Evolutionary conservation across 2,113 vertebrate genomes (phyloP).

Genomic region (Cebidichthys violaceus): DNA sequence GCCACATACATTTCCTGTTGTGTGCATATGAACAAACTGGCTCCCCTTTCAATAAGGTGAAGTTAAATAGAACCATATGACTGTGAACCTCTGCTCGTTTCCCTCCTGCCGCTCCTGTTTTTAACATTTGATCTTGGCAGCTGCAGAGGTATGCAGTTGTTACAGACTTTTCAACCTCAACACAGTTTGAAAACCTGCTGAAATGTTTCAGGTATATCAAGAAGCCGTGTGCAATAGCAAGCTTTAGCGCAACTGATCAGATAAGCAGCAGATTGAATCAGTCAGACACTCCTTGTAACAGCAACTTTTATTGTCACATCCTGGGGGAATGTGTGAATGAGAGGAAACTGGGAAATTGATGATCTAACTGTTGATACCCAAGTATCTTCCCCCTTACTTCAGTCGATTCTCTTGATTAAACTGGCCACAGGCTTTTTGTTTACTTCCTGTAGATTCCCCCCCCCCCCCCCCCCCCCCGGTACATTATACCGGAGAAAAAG

Average conservation of each 20-base stretch:
- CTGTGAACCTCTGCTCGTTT: background rate
- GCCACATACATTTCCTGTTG: slow-evolving; percentile 19
- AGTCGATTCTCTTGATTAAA: slow-evolving; percentile 28
- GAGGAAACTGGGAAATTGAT: background rate
- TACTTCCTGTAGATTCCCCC: background rate
- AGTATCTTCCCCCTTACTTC: background rate
- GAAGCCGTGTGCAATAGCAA: background rate
- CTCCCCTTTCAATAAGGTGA: background rate
- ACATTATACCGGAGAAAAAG: slow-evolving; percentile 18
- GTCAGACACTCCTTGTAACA: background rate
- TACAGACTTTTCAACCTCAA: slow-evolving; percentile 1
- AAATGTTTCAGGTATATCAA: background rate
- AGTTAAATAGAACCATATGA: background rate
- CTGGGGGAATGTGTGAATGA: slow-evolving; percentile 25
- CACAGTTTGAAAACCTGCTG: slow-evolving; percentile 29
- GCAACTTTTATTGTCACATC: slow-evolving; percentile 8
- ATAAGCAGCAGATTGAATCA: slow-evolving; percentile 3
- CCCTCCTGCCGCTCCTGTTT: background rate
- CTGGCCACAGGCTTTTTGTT: background rate
- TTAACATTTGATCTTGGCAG: slow-evolving; percentile 17
- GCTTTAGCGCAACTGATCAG: background rate
- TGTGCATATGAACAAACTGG: background rate
- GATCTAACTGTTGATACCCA: background rate
- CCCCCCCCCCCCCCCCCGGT: background rate
- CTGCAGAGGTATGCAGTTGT: background rate